Percentiles rank a stretch among this genome's conserved stretches.
Evolutionary conservation across 2,888 invertebrate species (phyloP).

Genomic region (Pinctada fucata): DNA sequence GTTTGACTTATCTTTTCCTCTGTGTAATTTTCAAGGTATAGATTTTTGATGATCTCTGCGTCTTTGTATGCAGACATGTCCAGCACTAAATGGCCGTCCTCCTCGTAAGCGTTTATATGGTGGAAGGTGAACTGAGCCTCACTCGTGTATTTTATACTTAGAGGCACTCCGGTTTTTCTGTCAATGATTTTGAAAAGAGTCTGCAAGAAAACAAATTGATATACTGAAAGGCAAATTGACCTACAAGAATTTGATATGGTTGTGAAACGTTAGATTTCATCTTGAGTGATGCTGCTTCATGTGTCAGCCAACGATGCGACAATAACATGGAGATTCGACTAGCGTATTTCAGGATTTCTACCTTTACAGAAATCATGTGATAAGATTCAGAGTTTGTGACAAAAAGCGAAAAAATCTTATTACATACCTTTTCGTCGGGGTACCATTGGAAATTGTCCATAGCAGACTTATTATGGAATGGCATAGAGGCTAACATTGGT

Average conservation of each 20-base stretch:
- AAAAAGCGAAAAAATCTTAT: background rate
- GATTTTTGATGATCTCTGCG: background rate
- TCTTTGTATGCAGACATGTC: slow-evolving; percentile 13
- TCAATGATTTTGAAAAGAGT: slow-evolving; percentile 58
- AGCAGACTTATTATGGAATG: slow-evolving; percentile 74
- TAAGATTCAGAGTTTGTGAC: too few species aligned
- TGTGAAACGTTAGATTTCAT: too few species aligned
- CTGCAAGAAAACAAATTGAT: background rate
- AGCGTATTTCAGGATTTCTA: too few species aligned
- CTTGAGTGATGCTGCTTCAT: too few species aligned
- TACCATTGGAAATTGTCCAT: slow-evolving; percentile 77
- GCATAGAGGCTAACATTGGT: slow-evolving; percentile 75
- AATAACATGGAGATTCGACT: too few species aligned
- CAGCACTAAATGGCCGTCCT: slow-evolving; percentile 63
- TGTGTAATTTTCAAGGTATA: slow-evolving; percentile 8
- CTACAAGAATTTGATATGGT: too few species aligned
- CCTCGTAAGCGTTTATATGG: slow-evolving; percentile 87
- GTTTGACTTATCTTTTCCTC: slow-evolving; percentile 5
- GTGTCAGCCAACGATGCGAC: too few species aligned
- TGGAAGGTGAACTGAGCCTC: slow-evolving; percentile 79
- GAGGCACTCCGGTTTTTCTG: slow-evolving; percentile 73
- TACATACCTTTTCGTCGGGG: slow-evolving; percentile 76
- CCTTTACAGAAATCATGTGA: too few species aligned
- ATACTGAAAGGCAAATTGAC: too few species aligned
- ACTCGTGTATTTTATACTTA: slow-evolving; percentile 69